phyloP scores from a whole-genome alignment of 53 echinoderm and acorn worm genomes.

The Astropecten irregularis region DNA sequence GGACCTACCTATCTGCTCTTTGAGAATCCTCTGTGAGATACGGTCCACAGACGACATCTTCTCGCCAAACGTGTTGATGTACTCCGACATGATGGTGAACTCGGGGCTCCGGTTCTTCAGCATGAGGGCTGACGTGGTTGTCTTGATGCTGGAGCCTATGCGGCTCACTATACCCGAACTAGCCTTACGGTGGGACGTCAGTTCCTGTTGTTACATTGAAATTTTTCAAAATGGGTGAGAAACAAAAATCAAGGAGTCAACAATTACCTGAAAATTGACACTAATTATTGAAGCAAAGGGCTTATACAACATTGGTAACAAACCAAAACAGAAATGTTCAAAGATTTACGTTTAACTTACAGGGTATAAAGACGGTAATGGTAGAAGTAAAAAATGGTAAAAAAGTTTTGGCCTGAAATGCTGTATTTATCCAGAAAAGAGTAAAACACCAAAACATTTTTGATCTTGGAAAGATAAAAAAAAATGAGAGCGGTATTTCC shows the following conservation, averaged over 20 bases:
- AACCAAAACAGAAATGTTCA: no score
- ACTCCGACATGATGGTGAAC: slow-evolving; percentile 93
- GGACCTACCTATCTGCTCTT: slow-evolving; percentile 90
- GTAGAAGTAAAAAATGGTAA: no score
- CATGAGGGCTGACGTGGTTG: slow-evolving; percentile 77
- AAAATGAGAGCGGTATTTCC: no score
- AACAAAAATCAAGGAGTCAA: not conserved
- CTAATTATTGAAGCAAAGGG: no score
- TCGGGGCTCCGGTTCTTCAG: slow-evolving; percentile 96
- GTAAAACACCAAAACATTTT: no score
- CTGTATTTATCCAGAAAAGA: no score
- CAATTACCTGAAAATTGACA: not conserved
- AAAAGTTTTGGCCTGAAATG: no score
- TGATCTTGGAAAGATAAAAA: no score
- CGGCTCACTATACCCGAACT: slow-evolving; percentile 71
- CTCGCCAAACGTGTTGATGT: slow-evolving; percentile 83
- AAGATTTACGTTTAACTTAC: no score
- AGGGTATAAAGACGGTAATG: no score
- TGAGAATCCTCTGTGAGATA: slow-evolving; percentile 82
- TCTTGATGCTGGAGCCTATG: slow-evolving; percentile 74
- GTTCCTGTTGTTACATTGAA: slow-evolving; percentile 61
- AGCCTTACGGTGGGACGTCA: slow-evolving; percentile 79
- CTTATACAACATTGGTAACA: no score
- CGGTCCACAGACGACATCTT: slow-evolving; percentile 90
- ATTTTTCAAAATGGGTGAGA: not conserved